Evolutionary conservation across 2,797 vertebrate genomes (phyloP).

Genomic region (Anomalospiza imberbis): DNA sequence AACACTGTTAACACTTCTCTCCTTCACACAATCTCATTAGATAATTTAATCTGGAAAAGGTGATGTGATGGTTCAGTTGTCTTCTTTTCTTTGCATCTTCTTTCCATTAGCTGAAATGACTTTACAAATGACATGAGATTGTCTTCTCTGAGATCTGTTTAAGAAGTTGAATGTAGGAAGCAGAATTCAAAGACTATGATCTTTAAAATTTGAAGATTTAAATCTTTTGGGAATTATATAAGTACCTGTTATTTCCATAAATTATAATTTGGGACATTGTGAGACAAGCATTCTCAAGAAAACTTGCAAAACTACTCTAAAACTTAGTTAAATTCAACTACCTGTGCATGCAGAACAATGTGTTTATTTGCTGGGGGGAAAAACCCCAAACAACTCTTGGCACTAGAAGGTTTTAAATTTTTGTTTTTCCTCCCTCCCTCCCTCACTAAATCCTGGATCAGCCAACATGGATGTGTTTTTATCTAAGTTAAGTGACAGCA

Average conservation of each 20-base stretch:
- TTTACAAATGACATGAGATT: not conserved
- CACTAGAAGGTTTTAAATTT: constrained; percentile 4
- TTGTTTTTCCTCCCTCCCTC: not conserved
- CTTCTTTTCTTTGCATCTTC: not conserved
- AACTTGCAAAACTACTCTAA: not conserved
- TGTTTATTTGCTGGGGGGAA: not conserved
- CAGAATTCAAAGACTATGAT: not conserved
- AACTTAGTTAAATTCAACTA: not conserved
- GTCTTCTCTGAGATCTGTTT: not conserved
- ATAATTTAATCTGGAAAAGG: not conserved
- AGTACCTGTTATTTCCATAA: not conserved
- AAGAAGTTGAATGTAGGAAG: not conserved
- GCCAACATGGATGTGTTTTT: constrained; percentile 12
- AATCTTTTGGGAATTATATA: not conserved
- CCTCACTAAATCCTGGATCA: constrained; percentile 4
- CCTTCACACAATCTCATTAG: not conserved
- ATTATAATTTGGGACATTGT: not conserved
- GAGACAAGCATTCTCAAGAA: not conserved
- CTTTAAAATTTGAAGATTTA: not conserved
- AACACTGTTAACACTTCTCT: not conserved
- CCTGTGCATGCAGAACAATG: not conserved
- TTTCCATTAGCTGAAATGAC: not conserved
- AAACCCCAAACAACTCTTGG: not conserved
- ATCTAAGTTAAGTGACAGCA: constrained; percentile 21
- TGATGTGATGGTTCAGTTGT: not conserved